Percentiles rank a stretch among this genome's conserved stretches.
phyloP scores from a whole-genome alignment of 2,797 vertebrate genomes.

The Hipposideros larvatus region DNA sequence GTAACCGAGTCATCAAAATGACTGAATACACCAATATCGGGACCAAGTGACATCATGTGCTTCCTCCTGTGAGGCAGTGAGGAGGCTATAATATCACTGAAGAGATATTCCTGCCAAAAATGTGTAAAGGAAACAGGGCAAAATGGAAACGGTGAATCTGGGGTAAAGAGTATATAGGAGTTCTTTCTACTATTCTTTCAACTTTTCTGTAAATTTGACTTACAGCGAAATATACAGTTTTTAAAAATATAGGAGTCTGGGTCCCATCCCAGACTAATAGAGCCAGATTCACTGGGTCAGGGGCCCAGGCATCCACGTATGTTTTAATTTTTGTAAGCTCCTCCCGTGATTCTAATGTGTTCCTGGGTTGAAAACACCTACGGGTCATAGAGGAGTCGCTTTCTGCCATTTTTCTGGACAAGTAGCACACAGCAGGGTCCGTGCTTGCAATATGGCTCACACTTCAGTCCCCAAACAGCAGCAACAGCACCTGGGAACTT shows the following conservation, averaged over 20 bases:
- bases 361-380: background rate
- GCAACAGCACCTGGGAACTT: background rate
- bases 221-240: background rate
- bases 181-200: background rate
- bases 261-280: background rate
- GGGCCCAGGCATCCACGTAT: accelerated
- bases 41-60: background rate
- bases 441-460: background rate
- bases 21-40: background rate
- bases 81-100: background rate
- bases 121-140: background rate
- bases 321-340: background rate
- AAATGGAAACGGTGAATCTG: background rate
- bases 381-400: background rate
- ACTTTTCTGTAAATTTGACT: background rate
- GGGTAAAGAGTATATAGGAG: background rate
- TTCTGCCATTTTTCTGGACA: background rate
- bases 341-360: background rate
- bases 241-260: background rate
- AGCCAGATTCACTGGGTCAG: background rate
- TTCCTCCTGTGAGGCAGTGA: background rate
- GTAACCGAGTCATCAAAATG: background rate
- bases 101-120: background rate
- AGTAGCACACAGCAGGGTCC: background rate
- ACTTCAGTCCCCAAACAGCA: background rate